Evolutionary conservation across 2,797 vertebrate genomes (phyloP).

Genomic region (Salarias fasciatus): DNA sequence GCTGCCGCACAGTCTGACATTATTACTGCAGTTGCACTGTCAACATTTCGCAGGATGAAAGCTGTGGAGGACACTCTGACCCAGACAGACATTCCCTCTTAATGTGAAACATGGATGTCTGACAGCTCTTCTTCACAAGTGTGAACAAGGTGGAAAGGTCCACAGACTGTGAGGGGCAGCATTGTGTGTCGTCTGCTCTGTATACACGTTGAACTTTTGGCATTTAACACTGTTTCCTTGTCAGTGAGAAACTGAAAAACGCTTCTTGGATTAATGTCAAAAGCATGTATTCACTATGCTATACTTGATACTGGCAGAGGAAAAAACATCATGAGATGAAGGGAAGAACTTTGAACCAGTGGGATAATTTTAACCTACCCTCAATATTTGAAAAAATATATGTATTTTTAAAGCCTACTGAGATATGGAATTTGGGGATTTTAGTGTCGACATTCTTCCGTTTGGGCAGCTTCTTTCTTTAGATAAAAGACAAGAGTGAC

Average conservation of each 20-base stretch:
- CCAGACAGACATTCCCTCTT: background rate
- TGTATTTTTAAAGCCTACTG: too few relatives aligned
- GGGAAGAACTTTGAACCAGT: too few relatives aligned
- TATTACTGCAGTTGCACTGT: background rate
- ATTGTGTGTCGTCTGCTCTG: background rate
- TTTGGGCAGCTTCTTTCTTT: too few relatives aligned
- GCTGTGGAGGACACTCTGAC: slow-evolving; percentile 17
- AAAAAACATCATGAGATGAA: too few relatives aligned
- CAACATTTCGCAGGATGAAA: slow-evolving; percentile 5
- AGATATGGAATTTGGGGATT: too few relatives aligned
- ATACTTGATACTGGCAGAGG: too few relatives aligned
- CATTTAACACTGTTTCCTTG: background rate
- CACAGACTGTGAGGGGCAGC: slow-evolving; percentile 2
- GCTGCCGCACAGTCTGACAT: slow-evolving; percentile 27
- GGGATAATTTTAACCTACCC: too few relatives aligned
- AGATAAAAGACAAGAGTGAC: too few relatives aligned
- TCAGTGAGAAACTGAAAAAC: background rate
- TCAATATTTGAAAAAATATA: too few relatives aligned
- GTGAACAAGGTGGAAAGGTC: slow-evolving; percentile 18
- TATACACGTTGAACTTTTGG: slow-evolving; percentile 1
- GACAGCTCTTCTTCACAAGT: background rate
- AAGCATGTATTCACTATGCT: too few relatives aligned
- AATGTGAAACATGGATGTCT: background rate
- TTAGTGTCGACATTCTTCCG: too few relatives aligned
- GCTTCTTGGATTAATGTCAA: too few relatives aligned